Percentiles rank a stretch among this genome's conserved stretches.
phyloP scores from a whole-genome alignment of 2,113 vertebrate genomes.

The Puma concolor region DNA sequence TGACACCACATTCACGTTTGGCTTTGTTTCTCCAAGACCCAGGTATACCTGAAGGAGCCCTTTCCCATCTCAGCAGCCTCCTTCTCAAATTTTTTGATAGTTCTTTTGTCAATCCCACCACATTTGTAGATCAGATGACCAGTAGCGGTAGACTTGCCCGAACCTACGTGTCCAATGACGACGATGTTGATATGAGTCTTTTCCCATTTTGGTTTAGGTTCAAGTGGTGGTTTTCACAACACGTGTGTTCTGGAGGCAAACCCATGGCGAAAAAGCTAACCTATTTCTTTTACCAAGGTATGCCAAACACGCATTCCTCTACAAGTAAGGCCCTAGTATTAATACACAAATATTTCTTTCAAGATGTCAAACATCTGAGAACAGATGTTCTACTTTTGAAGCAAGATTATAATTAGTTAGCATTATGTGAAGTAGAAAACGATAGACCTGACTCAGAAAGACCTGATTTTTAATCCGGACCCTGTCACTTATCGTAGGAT shows the following conservation, averaged over 20 bases:
- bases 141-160: no score
- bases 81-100: no score
- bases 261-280: not conserved
- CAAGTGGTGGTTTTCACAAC: not conserved
- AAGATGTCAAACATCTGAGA: not conserved
- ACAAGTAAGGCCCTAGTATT: not conserved
- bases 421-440: not conserved
- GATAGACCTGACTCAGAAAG: not conserved
- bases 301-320: not conserved
- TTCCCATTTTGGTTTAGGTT: no score
- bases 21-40: no score
- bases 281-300: not conserved
- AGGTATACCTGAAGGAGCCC: no score
- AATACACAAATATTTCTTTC: slow-evolving; percentile 13
- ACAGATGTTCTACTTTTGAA: not conserved
- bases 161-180: no score
- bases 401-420: not conserved
- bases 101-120: no score
- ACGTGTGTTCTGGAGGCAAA: no score
- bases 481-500: not conserved
- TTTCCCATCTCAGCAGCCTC: no score
- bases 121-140: no score
- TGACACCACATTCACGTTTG: no score
- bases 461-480: not conserved
- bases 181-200: no score